Evolutionary conservation across 2,888 invertebrate species (phyloP).

Genomic region (Mechanitis mazaeus): DNA sequence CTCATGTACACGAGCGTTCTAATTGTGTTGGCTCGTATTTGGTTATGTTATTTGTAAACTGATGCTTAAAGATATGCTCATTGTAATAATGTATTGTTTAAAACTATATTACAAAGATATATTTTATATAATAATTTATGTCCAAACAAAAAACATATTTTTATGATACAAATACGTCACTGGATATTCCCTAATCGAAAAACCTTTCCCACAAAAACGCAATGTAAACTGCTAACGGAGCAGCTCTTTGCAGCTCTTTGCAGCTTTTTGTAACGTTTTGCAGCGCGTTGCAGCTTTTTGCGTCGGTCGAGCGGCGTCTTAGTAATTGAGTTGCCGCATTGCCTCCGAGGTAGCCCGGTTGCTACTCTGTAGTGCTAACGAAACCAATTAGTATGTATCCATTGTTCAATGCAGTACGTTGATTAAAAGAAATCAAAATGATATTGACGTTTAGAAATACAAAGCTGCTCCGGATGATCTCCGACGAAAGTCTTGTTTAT

Average conservation of each 20-base stretch:
- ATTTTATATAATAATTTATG: too few relatives aligned
- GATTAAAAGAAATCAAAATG: too few relatives aligned
- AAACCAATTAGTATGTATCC: slow-evolving; percentile 59
- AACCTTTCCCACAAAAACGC: slow-evolving; percentile 23
- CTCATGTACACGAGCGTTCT: slow-evolving; percentile 61
- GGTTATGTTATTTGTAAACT: slow-evolving; percentile 58
- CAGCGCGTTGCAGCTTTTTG: slow-evolving; percentile 9
- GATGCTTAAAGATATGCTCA: slow-evolving; percentile 8
- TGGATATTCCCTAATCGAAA: background rate
- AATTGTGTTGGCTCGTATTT: slow-evolving; percentile 64
- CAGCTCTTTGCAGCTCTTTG: slow-evolving; percentile 22
- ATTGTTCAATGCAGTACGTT: slow-evolving; percentile 36
- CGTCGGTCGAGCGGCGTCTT: slow-evolving; percentile 36
- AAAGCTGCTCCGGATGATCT: too few relatives aligned
- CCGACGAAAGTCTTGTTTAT: too few relatives aligned
- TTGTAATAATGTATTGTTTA: background rate
- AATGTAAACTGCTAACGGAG: slow-evolving; percentile 44
- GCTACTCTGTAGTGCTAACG: slow-evolving; percentile 50
- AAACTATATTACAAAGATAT: background rate
- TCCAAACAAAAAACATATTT: too few relatives aligned
- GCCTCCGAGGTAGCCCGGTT: slow-evolving; percentile 31
- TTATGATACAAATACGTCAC: too few relatives aligned
- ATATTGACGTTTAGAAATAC: too few relatives aligned
- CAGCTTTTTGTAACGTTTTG: slow-evolving; percentile 36
- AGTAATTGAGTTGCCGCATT: slow-evolving; percentile 51